phyloP scores from a whole-genome alignment of 2,888 invertebrate genomes.

The Epiblema foenella region DNA sequence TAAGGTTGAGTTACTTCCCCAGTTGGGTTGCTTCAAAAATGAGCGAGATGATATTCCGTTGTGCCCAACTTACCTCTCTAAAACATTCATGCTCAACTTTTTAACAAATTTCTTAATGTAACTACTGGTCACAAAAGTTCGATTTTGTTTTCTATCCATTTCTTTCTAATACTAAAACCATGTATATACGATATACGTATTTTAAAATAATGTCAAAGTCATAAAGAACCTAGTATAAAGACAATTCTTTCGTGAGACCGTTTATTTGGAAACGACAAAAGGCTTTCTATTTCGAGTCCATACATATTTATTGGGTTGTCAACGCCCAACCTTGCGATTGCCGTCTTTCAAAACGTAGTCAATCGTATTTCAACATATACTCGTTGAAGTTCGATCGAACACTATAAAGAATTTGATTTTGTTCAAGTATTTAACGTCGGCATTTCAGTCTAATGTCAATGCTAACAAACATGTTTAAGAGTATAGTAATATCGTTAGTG shows the following conservation, averaged over 20 bases:
- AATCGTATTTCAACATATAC: neutral
- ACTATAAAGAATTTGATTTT: no score
- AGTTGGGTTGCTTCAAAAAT: no score
- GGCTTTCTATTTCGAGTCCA: constrained; percentile 29
- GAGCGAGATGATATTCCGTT: no score
- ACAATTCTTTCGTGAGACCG: constrained; percentile 17
- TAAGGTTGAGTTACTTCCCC: no score
- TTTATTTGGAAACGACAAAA: constrained; percentile 22
- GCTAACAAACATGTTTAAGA: no score
- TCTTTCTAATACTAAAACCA: neutral
- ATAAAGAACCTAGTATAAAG: constrained; percentile 15
- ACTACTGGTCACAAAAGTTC: neutral
- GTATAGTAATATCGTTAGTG: no score
- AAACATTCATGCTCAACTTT: no score
- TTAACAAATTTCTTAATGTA: no score
- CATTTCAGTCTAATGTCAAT: no score
- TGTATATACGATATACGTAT: constrained; percentile 19
- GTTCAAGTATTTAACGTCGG: no score
- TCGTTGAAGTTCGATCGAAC: neutral
- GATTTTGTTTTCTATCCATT: neutral
- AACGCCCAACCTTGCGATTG: constrained; percentile 2
- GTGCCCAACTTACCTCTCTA: no score
- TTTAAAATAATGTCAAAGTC: constrained; percentile 1
- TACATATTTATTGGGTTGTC: constrained; percentile 33
- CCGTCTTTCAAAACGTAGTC: neutral